These are phyloP conservation scores for Indri indri DNA, from an alignment of 2,113 vertebrate genomes.

Conservation along the genomic window DNA sequence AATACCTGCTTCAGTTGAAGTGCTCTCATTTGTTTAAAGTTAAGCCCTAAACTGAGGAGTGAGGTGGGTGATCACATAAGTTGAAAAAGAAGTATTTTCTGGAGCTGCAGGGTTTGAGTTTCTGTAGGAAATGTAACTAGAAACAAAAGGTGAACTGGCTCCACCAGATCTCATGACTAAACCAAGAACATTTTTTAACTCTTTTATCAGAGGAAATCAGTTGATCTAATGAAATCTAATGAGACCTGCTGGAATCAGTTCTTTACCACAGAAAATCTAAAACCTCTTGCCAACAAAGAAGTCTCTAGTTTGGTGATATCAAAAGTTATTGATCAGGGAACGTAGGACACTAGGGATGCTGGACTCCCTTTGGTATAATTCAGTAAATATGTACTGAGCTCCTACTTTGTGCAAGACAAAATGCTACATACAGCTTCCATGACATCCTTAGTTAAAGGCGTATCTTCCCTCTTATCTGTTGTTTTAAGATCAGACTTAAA, in stretches of 20 bases:
- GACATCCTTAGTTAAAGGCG: not conserved
- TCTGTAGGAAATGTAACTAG: slow-evolving; percentile 14
- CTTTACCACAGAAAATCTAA: not conserved
- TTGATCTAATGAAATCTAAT: not conserved
- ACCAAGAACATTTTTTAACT: not conserved
- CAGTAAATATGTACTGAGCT: not conserved
- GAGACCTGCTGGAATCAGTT: not conserved
- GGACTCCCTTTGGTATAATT: not conserved
- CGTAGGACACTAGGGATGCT: not conserved
- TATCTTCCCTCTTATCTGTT: not conserved
- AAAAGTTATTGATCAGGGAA: not conserved
- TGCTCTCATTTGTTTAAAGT: not conserved
- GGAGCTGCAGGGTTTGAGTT: not conserved
- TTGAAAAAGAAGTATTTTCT: not conserved
- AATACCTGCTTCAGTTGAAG: not conserved
- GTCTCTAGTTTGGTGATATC: not conserved
- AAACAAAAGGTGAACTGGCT: slow-evolving; percentile 36
- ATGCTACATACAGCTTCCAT: not conserved
- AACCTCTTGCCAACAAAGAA: not conserved
- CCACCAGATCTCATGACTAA: not conserved
- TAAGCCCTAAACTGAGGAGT: not conserved
- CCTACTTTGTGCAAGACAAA: not conserved
- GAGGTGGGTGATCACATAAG: not conserved
- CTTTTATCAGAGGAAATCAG: not conserved
- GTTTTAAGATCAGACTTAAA: not conserved